Conservation (phyloP, 2,113 vertebrate species). For the Phalacrocorax aristotelis region DNA sequence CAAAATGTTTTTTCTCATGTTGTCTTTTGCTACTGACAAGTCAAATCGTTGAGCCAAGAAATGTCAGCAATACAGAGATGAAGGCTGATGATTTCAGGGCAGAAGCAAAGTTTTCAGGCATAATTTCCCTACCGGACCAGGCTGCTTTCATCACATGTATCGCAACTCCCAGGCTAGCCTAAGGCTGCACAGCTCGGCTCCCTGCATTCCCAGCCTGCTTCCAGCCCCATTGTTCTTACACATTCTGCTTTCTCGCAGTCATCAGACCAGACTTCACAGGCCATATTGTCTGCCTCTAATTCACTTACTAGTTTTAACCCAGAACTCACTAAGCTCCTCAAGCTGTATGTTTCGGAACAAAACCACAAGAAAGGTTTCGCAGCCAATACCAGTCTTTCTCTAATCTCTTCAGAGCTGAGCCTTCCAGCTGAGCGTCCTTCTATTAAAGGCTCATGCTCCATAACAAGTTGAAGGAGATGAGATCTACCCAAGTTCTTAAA, state of each 20-base stretch:
- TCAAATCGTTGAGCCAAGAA: constrained; percentile 18
- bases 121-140: constrained; percentile 5
- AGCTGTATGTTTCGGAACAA: not conserved
- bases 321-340: not conserved
- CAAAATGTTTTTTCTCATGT: constrained; percentile 41
- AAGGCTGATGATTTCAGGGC: constrained; percentile 11
- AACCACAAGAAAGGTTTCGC: not conserved
- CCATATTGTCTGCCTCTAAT: constrained; percentile 36
- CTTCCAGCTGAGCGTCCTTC: not conserved
- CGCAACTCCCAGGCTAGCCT: not conserved
- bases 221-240: constrained; percentile 35
- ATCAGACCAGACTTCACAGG: constrained; percentile 32
- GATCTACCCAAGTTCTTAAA: not conserved
- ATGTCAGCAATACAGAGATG: constrained; percentile 5
- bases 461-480: not conserved
- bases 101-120: not conserved
- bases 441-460: not conserved
- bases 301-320: constrained; percentile 34
- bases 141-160: not conserved
- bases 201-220: not conserved
- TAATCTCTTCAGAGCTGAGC: not conserved
- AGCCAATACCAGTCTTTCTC: not conserved
- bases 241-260: not conserved
- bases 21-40: constrained; percentile 38
- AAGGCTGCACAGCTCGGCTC: constrained; percentile 16